Evolutionary conservation across 2,113 vertebrate genomes (phyloP), one percentile per base, ranked within the genome.

Genomic region (Syngnathus typhle): DNA sequence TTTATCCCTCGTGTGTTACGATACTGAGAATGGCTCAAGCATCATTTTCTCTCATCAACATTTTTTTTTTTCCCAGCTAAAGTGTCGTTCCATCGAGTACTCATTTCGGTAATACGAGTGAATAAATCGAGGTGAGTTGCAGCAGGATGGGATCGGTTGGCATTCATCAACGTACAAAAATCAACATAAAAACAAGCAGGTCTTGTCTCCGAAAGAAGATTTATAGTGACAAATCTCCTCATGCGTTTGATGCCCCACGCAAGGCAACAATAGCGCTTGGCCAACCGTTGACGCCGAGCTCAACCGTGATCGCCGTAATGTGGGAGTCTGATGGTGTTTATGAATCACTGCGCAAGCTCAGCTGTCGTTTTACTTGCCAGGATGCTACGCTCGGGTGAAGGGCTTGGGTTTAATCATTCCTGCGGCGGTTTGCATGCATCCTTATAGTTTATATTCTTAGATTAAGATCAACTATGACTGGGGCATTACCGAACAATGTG

Each of bases 151-250:
- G 13, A 43, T 23, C 5, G 19, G 41, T 23, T 7, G 21, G 41
- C 60, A 44, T 62, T 44, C 27, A 62, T 62, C 60, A 62, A 44
- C 11, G 41, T 12, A 11, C 18, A 62, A 62, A 6, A 62, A 62
- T 62, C 60, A 62, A 23, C 41, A 44, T 27, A 44, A 44, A 62
- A 58, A 58, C 55, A 56, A 56, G 23, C n/a, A 16, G 10, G 39
- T 62, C 60, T 62, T 60, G 59, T 37, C 59, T n/a, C 37, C 7
- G 60, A 23, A n/a, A 62, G 39, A 39, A 62, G 60, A 62, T 62
- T 62, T 23, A 62, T 43, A 21, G 39, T 13, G 60, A 7, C 10
- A 21, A 21, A 61, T 21, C 60, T 41, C 4, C 32, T 16, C 36
- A 11, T 21, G 23, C 23, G n/a, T 62, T 43, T 44, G 39, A 62